Base-by-base conservation (phyloP, 1,140 invertebrate genomes). In the Penaeus vannamei region DNA sequence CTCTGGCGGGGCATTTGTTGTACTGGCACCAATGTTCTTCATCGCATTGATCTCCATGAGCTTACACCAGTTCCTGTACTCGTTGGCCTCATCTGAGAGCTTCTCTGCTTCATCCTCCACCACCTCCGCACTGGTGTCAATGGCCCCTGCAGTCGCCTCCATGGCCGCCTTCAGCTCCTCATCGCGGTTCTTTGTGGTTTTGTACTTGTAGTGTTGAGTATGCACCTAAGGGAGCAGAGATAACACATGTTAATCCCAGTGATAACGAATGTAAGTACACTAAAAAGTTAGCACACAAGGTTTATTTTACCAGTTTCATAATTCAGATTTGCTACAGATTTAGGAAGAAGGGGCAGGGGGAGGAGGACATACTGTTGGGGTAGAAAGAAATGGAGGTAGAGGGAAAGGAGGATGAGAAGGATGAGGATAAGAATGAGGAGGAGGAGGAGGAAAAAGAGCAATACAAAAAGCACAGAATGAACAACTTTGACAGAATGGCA, bases 151-250 rank as follows among this genome's bases (percentile, higher is more conserved):
- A 23, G 90, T 87, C 22, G 91, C 91, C 69, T 91, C 91, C 86
- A 90, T 85, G n/a, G 89, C 89, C 61, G 90, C 83, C 84, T 90
- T 86, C 84, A 91, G 83, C 84, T 91, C 91, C 81, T 90, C 91
- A 32, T 91, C 91, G 36, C 91, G 89, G 64, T 91, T 90, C 88
- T 91, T 91, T 46, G 89, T 84, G 23, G 86, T 72, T 83, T 90
- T 87, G 91, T 91, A 91, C 86, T 91, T 91, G 84, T 91, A 91
- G 82, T 91, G 91, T 87, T 91, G 91, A 32, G 91, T 91, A 83
- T 91, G 91, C 62, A 91, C 91, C 91, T 91, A 84, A 36, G 66
- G 82, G 42, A 10, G 53, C 53, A 53, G 53, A 53, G 53, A 53
- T 53, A 53, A 8, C 53, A 53, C 53, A 53, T 8, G 53, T 53